Base-by-base conservation (phyloP, 2,888 invertebrate genomes). In the Fabriciana adippe region DNA sequence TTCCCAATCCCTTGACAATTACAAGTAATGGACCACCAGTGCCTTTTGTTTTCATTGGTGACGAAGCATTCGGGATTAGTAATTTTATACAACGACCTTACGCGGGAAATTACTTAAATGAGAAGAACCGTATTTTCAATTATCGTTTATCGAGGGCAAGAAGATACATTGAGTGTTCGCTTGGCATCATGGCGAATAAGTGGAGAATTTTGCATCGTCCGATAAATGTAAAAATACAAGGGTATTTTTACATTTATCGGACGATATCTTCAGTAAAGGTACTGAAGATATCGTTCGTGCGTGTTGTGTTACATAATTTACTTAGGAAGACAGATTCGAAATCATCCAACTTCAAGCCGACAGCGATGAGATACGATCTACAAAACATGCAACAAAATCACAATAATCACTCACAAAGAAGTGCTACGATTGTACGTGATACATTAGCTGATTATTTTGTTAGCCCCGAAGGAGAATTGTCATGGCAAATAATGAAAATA, bases 141-240 rank as follows among this genome's bases (percentile, higher is more conserved):
- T 71, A 69, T 57, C 59, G 65, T 60, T 64, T 69, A 60, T 54
- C 56, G 11, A 66, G 72, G 41, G 69, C 69, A 16, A 67, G 72
- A 67, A 47, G 70, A 67, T 64, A 70, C 60, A 62, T 72, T 48
- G 73, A 72, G 55, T 69, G 67, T 59, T 50, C 65, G 21, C 69
- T 73, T 57, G 73, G 69, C 57, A 71, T 71, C 50, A 55, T 72
- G 41, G 63, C 72, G 41, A 73, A 72, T 69, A 72, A 71, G 55
- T 67, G 72, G 70, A 68, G 72, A 54, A 69, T 72, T 59, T 64
- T 66, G 48, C 66, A 74, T 50, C 56, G 70, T 13, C 66, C n/a
- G n/a, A 21, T 21, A 54, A 54, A 54, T 54, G 54, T 54, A 54
- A 8, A n/a, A 54, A 16, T 21, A 54, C 54, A n/a, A n/a, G n/a